These are phyloP conservation scores for Heterohyrax brucei DNA, from an alignment of 2,797 vertebrate species.

Conservation along the genomic window DNA sequence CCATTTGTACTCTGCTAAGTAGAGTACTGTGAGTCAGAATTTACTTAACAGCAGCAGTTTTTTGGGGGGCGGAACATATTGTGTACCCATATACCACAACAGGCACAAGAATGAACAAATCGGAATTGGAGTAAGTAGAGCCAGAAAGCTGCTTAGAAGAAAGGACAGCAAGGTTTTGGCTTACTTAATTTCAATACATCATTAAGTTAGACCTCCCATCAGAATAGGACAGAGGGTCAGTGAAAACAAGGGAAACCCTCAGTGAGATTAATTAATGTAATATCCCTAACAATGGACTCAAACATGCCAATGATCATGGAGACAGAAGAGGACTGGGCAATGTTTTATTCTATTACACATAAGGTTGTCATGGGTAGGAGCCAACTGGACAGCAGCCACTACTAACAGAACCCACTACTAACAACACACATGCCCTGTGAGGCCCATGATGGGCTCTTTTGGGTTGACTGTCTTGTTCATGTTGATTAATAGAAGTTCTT, in stretches of 20 bases:
- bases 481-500: neutral
- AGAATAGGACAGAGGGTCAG: neutral
- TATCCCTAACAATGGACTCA: neutral
- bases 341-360: neutral
- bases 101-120: neutral
- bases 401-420: neutral
- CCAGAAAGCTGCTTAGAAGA: neutral
- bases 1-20: too few relatives aligned
- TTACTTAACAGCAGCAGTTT: too few relatives aligned
- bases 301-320: neutral
- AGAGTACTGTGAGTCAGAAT: too few relatives aligned
- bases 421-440: neutral
- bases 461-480: neutral
- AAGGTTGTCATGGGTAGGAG: neutral
- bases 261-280: neutral
- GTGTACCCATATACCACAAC: neutral
- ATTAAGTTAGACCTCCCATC: neutral
- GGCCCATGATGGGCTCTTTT: rapidly evolving
- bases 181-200: neutral
- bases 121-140: neutral
- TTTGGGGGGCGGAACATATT: too few relatives aligned
- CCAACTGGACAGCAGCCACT: neutral
- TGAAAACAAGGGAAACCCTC: neutral
- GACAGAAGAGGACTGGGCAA: neutral
- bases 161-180: neutral